Conservation (phyloP, 1,140 invertebrate species). For the Lysiphlebus fabarum region DNA sequence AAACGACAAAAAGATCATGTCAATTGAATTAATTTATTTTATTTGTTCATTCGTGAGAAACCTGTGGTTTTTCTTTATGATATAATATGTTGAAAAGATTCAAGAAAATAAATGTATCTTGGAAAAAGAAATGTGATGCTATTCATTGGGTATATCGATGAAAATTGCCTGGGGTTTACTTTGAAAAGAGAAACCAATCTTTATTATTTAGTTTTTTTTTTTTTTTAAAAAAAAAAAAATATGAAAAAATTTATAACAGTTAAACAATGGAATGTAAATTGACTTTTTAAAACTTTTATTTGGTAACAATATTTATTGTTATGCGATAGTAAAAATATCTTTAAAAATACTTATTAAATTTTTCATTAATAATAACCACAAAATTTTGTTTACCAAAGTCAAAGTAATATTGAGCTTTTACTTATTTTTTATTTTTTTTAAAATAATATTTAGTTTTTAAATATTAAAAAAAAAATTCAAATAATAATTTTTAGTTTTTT, state of each 20-base stretch:
- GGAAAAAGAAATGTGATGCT: constrained; percentile 3
- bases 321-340: no score
- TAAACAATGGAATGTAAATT: not conserved
- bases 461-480: no score
- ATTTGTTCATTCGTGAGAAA: not conserved
- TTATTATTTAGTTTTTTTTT: not conserved
- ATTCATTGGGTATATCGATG: constrained; percentile 13
- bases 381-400: no score
- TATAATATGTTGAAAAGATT: no score
- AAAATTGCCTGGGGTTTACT: constrained; percentile 7
- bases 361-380: no score
- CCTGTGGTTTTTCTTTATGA: no score
- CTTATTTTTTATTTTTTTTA: no score
- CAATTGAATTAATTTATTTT: constrained; percentile 8
- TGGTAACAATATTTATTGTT: no score
- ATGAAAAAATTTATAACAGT: not conserved
- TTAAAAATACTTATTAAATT: no score
- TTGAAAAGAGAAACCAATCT: constrained; percentile 12
- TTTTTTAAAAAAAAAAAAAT: constrained; percentile 2
- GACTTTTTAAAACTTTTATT: not conserved
- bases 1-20: not conserved
- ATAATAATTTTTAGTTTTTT: no score
- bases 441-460: no score
- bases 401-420: no score
- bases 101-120: not conserved